phyloP scores from a whole-genome alignment of 2,113 vertebrate species.

The Beaufortia kweichowensis region DNA sequence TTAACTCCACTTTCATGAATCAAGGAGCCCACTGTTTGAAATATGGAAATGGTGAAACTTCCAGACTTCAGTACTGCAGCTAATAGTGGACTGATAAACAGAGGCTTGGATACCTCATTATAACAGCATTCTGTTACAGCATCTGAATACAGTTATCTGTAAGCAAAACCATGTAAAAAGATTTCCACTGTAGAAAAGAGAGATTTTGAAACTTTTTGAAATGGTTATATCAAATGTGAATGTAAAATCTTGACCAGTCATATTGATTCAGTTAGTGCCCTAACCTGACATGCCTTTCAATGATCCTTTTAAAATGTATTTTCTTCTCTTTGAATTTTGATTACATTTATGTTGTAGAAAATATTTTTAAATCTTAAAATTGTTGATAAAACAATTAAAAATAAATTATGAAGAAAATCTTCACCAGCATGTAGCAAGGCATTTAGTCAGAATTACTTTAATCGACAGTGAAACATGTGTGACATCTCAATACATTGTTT shows the following conservation, averaged over 20 bases:
- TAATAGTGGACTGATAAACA: neutral
- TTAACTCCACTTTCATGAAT: constrained; percentile 20
- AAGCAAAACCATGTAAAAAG: constrained; percentile 7
- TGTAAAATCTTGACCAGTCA: constrained; percentile 18
- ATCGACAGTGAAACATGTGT: neutral
- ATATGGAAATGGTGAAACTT: neutral
- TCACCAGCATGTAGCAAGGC: neutral
- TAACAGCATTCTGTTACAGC: neutral
- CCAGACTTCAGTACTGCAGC: neutral
- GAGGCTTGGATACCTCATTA: neutral
- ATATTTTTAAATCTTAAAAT: neutral
- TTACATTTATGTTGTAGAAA: neutral
- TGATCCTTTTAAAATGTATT: constrained; percentile 17
- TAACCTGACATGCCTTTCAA: constrained; percentile 35
- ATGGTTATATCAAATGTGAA: constrained; percentile 43
- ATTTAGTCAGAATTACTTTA: constrained; percentile 30
- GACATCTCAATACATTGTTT: neutral
- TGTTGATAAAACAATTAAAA: neutral
- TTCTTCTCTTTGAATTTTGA: neutral
- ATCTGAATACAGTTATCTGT: neutral
- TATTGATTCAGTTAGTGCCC: constrained; percentile 11
- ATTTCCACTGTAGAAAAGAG: neutral
- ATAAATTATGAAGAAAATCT: neutral
- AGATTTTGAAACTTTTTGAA: neutral
- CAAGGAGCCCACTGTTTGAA: neutral